Base-by-base conservation (phyloP, 1,140 invertebrate genomes). In the Magallana ariakensis region DNA sequence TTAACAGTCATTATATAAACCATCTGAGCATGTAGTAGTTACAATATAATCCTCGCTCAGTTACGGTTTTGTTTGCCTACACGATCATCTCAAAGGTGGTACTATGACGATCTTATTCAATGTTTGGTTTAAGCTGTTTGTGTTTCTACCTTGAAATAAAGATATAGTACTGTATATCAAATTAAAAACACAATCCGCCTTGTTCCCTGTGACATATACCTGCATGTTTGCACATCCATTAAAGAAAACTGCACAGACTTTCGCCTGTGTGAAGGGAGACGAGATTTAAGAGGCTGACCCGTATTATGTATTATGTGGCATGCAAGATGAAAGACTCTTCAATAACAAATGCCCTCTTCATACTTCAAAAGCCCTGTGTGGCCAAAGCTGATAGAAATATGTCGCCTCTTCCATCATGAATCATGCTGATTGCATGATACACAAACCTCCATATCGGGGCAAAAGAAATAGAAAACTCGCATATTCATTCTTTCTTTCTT, bases 281-380 rank as follows among this genome's bases (percentile, higher is more conserved):
- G 33, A 75, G 66, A 75, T 75, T 75, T 75, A 75, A 22, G n/a
- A 33, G 11, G 22, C 66, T 33, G 66, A 75, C 66, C 22, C 33
- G 8, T 75, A 26, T 75, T 75, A 70, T 75, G 26, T 46, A 75
- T 75, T 75, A 75, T 11, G 66, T 75, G 66, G 10, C 66, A 75
- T 75, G 66, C 66, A 75, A 75, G 66, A 75, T 75, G 66, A 75
- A 75, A 75, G 66, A 75, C 66, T 22, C 22, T 75, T 13, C 19
- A 26, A 26, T 75, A 75, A 75, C 66, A 26, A 75, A 75, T 75
- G 66, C 22, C 66, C 66, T 60, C 66, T 75, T 75, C 66, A 26
- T 26, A 75, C 66, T 75, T 75, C 66, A 75, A 75, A 75, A 75
- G 66, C 66, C 13, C 22, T 75, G 66, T 22, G 22, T 75, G 66